Conservation (phyloP, 2,113 vertebrate species). For the Macaca mulatta region DNA sequence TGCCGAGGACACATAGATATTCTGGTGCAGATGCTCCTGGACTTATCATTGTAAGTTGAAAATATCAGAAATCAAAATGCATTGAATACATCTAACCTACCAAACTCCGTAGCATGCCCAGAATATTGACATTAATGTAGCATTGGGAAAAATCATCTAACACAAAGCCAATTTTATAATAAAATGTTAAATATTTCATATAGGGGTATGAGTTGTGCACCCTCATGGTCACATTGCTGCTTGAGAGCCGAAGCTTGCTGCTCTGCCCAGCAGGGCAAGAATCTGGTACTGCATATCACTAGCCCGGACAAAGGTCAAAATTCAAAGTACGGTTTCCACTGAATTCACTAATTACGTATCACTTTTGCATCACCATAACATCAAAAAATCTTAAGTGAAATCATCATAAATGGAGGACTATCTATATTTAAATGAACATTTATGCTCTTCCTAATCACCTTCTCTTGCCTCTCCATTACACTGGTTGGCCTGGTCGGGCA, state of each 20-base stretch:
- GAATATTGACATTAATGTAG: neutral
- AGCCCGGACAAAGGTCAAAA: neutral
- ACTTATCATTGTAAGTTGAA: neutral
- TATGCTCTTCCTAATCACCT: neutral
- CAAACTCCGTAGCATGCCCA: neutral
- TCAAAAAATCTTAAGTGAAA: neutral
- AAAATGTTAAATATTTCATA: neutral
- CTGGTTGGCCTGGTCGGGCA: neutral
- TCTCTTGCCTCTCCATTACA: neutral
- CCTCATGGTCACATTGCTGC: neutral
- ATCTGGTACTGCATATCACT: neutral
- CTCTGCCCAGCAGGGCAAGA: neutral
- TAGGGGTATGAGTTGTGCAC: neutral
- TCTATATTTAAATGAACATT: neutral
- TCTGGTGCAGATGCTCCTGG: neutral
- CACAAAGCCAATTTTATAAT: neutral
- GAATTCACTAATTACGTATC: neutral
- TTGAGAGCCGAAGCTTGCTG: neutral
- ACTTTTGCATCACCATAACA: neutral
- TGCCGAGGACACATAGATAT: neutral
- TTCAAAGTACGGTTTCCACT: neutral
- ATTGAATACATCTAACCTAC: neutral
- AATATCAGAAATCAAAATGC: neutral
- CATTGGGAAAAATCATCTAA: neutral
- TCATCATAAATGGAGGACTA: neutral